Evolutionary conservation across 2,797 vertebrate species (phyloP), one percentile per base, ranked within the genome.

Genomic region (Emys orbicularis): DNA sequence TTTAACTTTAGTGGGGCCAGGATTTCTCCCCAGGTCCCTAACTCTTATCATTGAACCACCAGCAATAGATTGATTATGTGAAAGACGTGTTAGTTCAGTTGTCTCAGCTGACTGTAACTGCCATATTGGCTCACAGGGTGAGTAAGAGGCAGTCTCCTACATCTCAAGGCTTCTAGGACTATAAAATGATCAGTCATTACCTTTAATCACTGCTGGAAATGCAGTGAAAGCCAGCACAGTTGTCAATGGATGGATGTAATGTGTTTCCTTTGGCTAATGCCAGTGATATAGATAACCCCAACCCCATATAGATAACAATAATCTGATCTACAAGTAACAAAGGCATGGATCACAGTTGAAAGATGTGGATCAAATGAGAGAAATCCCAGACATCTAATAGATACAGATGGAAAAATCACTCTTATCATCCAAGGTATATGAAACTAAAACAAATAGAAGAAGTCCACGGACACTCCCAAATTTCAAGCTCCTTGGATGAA

Each of bases 321-420:
- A 0, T 52, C 13, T 59, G 21, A 72, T 88, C 37, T 54, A 12
- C 52, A 19, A 65, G 3, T 47, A 84, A 90, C 6, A 7, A 84
- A 83, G 3, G 7, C 5, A 68, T 0, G 0, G 0, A 8, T 90
- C 49, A 88, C 79, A 91, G 2, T 0, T 19, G 79, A 2, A 80
- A 77, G 2, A 4, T 1, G 79, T 57, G 56, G 81, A 88, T 83
- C 68, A n/a, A 88, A 49, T 56, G 3, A 3, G 56, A 61, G 5
- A 90, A 80, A 59, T 86, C 89, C 29, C 50, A 52, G 61, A 18
- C 5, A 21, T 54, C 41, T 6, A 41, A 74, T 4, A 65, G 86
- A 87, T 29, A 53, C 23, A 47, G 65, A 84, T 77, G 86, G 1
- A 83, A 89, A 83, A n/a, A 2, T 0, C 2, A 52, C 81, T 92